Percentiles rank a stretch among this genome's conserved stretches.
phyloP scores from a whole-genome alignment of 2,113 vertebrate species.

The Hucho hucho region DNA sequence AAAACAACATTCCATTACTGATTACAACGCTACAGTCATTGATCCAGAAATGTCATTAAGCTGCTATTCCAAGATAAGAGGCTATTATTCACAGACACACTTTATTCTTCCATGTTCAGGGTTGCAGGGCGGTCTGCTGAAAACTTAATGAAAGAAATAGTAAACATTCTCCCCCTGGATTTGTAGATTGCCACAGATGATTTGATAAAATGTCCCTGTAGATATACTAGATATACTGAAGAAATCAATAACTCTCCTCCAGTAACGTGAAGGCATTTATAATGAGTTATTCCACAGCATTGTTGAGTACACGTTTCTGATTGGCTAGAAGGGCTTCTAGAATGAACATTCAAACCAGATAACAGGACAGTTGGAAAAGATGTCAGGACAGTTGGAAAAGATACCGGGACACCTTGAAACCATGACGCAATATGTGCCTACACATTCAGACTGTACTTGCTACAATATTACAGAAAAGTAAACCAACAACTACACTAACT shows the following conservation, averaged over 20 bases:
- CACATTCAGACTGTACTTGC: too few relatives aligned
- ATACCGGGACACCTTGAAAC: too few relatives aligned
- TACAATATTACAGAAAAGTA: too few relatives aligned
- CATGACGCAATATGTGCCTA: too few relatives aligned
- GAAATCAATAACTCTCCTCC: not conserved
- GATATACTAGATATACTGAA: not conserved
- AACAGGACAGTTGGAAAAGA: too few relatives aligned
- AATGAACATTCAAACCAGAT: too few relatives aligned
- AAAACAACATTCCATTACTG: slow-evolving; percentile 10
- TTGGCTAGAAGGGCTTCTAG: too few relatives aligned
- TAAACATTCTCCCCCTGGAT: not conserved
- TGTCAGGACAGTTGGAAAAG: too few relatives aligned
- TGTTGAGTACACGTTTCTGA: too few relatives aligned
- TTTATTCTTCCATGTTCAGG: not conserved
- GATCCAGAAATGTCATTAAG: slow-evolving; percentile 15
- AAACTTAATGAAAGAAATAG: not conserved
- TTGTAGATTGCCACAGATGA: not conserved
- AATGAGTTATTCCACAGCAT: too few relatives aligned
- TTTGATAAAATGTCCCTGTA: not conserved
- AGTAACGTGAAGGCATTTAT: not conserved
- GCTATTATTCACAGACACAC: slow-evolving; percentile 2
- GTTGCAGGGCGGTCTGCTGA: not conserved
- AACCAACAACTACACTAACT: too few relatives aligned
- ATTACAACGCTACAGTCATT: slow-evolving; percentile 7
- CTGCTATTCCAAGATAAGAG: slow-evolving; percentile 15